Evolutionary conservation across 2,888 invertebrate genomes (phyloP), one percentile per base, ranked within the genome.

Genomic region (Drosophila trichaetosa): DNA sequence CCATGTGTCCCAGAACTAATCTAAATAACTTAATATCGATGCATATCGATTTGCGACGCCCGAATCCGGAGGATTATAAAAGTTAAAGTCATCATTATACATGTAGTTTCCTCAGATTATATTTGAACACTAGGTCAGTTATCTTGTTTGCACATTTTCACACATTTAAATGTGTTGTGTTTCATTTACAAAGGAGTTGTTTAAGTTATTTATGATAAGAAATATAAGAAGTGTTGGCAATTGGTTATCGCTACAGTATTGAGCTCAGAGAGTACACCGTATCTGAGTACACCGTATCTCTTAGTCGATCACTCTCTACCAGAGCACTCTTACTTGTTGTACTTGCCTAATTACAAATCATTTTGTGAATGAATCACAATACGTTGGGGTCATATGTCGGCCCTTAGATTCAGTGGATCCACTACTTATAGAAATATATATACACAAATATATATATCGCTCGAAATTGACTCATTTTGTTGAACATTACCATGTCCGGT

Each of bases 311-410:
- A 27, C 4, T 7, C 10, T 24, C 3, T 16, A 4, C 34, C 2
- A 16, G 16, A 34, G 21, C 2, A 2, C 6, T 16, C n/a, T 21
- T 13, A 13, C 5, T 33, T 36, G 64, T 49, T 51, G 31, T 59
- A 57, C 48, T 52, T 54, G 52, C n/a, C 65, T 71, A 70, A 79
- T 82, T 66, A 63, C 69, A 52, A 73, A 73, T 71, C 66, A 40
- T 62, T 84, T 88, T 81, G 73, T 87, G 83, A 85, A 87, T 79
- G 77, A 72, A 73, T 42, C 46, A 33, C 36, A 40, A 67, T 29
- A 18, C 31, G 10, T n/a, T 36, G n/a, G 36, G 34, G 24, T 52
- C 34, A 36, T 11, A 11, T 27, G 48, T 6, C 27, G 4, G 2
- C 40, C 8, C 21, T 27, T 27, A 24, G 16, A 31, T 31, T 27